Evolutionary conservation across 2,888 invertebrate species (phyloP), one percentile per base, ranked within the genome.

Genomic region (Syritta pipiens): DNA sequence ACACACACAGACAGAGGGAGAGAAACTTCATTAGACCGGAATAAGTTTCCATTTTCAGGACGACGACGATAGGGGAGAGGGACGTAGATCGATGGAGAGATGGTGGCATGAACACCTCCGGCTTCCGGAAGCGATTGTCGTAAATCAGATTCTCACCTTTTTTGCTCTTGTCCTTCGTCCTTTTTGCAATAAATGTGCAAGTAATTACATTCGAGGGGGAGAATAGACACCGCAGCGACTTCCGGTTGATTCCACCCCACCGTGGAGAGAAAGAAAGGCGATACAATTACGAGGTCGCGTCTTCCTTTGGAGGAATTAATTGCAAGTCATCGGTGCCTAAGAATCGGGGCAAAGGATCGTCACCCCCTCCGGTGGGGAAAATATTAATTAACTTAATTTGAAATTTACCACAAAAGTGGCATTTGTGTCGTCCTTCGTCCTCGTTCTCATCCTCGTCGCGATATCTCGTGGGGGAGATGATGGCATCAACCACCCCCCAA

Each of bases 351-450:
- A 32, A 51, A 60, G 51, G 51, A 69, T 12, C 40, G 20, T 32
- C 59, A n/a, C 49, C 40, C 55, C 24, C 24, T 46, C 37, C 14
- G 44, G 35, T 59, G 44, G n/a, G n/a, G 67, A 40, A 74, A 62
- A 79, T 74, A 79, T 74, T 74, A 79, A 74, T 79, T 79, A 79
- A 79, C 74, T 79, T 79, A 79, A 79, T 79, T 79, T 62, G 62
- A 67, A 68, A 74, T 79, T 67, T 72, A 42, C 79, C 79, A 79
- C 74, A 79, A 51, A 65, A 51, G 62, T 67, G 14, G 35, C 35
- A 32, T 40, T 32, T 6, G 10, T 63, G 6, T 28, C 20, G 4
- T 24, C 17, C 10, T 4, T n/a, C 3, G 4, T 28, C 6, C 2
- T 14, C 12, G 17, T 20, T 20, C 1, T 28, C 10, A 20, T 28